Percentiles rank a stretch among this genome's conserved stretches.
These are phyloP conservation scores for Acrocephalus arundinaceus DNA, from an alignment of 2,113 vertebrate genomes.

Conservation along the genomic window DNA sequence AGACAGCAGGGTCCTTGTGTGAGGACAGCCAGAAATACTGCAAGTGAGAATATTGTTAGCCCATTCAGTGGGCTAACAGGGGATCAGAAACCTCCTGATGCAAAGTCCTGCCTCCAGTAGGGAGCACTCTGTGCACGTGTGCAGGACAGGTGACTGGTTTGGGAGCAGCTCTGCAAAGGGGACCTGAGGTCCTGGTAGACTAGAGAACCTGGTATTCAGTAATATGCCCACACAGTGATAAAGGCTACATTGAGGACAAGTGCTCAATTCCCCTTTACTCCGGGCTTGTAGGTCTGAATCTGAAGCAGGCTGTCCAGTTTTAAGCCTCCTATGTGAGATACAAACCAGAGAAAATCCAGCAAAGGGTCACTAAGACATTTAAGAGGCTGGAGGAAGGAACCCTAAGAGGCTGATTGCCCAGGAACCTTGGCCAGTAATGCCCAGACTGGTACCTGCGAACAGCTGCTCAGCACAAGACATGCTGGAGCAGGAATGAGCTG, in stretches of 20 bases:
- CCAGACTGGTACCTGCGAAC: not conserved
- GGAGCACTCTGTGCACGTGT: rapidly evolving
- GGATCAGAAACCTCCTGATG: not conserved
- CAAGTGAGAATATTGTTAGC: not conserved
- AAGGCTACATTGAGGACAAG: not conserved
- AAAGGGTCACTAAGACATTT: not conserved
- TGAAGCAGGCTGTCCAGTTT: not conserved
- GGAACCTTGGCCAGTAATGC: not conserved
- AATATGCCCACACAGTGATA: too few species aligned
- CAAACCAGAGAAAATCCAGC: not conserved
- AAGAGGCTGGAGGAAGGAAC: not conserved
- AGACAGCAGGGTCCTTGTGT: not conserved
- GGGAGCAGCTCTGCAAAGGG: not conserved
- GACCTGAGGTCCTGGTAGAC: not conserved
- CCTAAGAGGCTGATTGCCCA: not conserved
- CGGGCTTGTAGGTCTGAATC: not conserved
- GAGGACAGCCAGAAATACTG: not conserved
- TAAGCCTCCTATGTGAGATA: not conserved
- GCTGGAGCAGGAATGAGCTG: not conserved
- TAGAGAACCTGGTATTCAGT: not conserved
- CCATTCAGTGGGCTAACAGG: not conserved
- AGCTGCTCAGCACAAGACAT: not conserved
- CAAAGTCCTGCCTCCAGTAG: not conserved
- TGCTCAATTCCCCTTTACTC: not conserved
- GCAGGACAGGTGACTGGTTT: not conserved